Percentiles rank a stretch among this genome's conserved stretches.
Conservation (phyloP, 2,888 invertebrate species). For the Torymus tubicola region DNA sequence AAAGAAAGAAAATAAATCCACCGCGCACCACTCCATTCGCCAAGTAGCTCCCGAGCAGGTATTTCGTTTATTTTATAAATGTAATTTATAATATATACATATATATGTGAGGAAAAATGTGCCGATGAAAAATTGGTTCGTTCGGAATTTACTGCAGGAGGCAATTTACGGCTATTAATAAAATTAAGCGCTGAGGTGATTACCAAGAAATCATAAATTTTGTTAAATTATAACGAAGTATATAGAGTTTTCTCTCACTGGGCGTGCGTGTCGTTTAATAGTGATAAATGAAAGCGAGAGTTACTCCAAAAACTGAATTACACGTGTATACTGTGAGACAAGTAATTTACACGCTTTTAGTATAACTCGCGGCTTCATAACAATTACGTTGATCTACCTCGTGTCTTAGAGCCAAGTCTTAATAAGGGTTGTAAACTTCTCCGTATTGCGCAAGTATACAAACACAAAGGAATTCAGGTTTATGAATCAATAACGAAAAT, state of each 20-base stretch:
- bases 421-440: background rate
- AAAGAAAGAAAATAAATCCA: background rate
- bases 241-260: background rate
- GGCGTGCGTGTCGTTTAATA: no score
- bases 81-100: conserved; percentile 11
- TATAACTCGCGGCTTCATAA: no score
- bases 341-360: no score
- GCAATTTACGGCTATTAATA: conserved; percentile 26
- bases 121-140: background rate
- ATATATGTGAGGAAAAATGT: background rate
- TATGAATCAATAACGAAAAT: conserved; percentile 17
- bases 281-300: no score
- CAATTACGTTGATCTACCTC: no score
- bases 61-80: conserved; percentile 6
- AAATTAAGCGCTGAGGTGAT: conserved; percentile 22
- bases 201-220: conserved; percentile 11
- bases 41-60: background rate
- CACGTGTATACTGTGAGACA: no score
- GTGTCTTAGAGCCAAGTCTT: no score
- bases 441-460: conserved; percentile 13
- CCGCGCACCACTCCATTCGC: background rate
- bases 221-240: conserved; percentile 11
- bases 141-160: conserved; percentile 18
- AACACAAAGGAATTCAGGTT: conserved; percentile 36
- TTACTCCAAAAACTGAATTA: no score